Evolutionary conservation across 2,888 invertebrate genomes (phyloP).

Genomic region (Drosophila meridionalis): DNA sequence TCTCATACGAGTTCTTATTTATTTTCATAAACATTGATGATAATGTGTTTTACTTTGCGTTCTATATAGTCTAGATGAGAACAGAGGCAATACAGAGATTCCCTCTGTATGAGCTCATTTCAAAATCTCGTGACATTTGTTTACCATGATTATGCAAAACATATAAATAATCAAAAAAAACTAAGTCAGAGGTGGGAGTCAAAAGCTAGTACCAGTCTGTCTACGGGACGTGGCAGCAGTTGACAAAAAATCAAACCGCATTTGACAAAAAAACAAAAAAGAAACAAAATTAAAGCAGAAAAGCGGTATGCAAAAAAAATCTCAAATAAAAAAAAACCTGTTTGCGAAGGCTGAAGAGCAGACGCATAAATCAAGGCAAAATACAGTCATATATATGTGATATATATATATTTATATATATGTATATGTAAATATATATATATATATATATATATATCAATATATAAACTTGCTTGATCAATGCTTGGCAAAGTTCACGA

Average conservation of each 20-base stretch:
- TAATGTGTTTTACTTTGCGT: not conserved
- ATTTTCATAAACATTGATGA: not conserved
- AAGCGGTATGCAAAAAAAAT: conserved; percentile 28
- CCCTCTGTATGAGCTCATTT: not conserved
- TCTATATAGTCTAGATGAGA: no score
- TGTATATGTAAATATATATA: not conserved
- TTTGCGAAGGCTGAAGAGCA: conserved; percentile 14
- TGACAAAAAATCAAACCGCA: conserved; percentile 15
- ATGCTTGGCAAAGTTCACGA: conserved; percentile 68
- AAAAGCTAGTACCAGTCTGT: conserved; percentile 9
- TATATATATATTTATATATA: not conserved
- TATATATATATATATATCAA: not conserved
- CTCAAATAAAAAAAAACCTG: conserved; percentile 51
- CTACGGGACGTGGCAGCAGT: conserved; percentile 30
- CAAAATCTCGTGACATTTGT: conserved; percentile 16
- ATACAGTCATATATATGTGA: not conserved
- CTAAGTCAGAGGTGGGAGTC: not conserved
- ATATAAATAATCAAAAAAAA: not conserved
- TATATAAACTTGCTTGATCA: conserved; percentile 3
- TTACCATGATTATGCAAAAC: conserved; percentile 16
- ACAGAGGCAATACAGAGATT: not conserved
- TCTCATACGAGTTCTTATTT: not conserved
- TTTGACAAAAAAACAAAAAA: conserved; percentile 13
- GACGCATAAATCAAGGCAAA: conserved; percentile 44
- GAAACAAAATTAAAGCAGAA: conserved; percentile 2